phyloP scores from a whole-genome alignment of 2,888 invertebrate species.

The Eudemis profundana region DNA sequence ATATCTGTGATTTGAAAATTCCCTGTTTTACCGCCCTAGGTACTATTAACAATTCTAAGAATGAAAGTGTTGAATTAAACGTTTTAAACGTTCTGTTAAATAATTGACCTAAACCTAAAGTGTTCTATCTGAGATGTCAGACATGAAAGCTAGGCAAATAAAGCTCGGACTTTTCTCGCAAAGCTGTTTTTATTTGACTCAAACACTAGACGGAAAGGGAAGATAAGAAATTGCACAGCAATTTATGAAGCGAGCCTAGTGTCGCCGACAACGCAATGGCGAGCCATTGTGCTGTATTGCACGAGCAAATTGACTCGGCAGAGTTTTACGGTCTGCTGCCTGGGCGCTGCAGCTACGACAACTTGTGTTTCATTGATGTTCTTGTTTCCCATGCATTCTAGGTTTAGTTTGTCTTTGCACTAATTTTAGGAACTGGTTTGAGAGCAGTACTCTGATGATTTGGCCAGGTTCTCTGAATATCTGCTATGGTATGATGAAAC shows the following conservation, averaged over 20 bases:
- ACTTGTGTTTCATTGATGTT: constrained; percentile 62
- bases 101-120: not conserved
- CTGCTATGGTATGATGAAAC: no score
- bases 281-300: constrained; percentile 65
- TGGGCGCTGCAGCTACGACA: constrained; percentile 59
- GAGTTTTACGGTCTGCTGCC: constrained; percentile 76
- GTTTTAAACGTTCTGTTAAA: constrained; percentile 1
- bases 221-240: constrained; percentile 66
- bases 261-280: constrained; percentile 51
- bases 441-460: no score
- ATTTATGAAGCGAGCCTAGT: constrained; percentile 68
- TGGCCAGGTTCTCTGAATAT: no score
- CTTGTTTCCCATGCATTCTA: constrained; percentile 44
- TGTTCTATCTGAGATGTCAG: constrained; percentile 12
- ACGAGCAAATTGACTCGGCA: constrained; percentile 75
- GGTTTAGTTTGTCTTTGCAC: constrained; percentile 6
- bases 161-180: constrained; percentile 31
- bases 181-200: constrained; percentile 60
- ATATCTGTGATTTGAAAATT: no score
- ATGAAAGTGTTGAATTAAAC: no score
- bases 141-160: constrained; percentile 34
- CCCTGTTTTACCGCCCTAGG: no score
- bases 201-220: constrained; percentile 58
- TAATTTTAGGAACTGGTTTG: no score
- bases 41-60: no score